Percentiles rank a stretch among this genome's conserved stretches.
Conservation (phyloP, 2,888 invertebrate species). For the Papilio demoleus region DNA sequence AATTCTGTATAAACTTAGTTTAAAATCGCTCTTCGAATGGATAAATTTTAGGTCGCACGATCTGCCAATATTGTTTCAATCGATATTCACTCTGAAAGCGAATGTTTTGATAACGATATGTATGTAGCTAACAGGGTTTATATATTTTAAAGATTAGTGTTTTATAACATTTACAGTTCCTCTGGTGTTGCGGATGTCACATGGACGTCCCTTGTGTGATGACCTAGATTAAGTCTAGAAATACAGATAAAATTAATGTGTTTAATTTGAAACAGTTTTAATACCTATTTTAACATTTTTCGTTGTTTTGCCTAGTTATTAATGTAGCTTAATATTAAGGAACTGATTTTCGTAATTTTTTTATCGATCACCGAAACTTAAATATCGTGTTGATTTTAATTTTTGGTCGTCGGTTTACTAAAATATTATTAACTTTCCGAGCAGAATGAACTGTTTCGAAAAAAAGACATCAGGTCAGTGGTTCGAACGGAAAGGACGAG, state of each 20-base stretch:
- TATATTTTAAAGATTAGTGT: neutral
- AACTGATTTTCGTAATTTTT: no score
- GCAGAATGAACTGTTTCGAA: conserved; percentile 9
- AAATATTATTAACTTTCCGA: conserved; percentile 9
- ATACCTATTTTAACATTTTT: no score
- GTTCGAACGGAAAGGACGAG: conserved; percentile 67
- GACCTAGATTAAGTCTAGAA: no score
- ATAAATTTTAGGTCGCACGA: neutral
- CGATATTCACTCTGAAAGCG: neutral
- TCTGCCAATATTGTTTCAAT: conserved; percentile 6
- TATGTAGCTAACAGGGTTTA: neutral
- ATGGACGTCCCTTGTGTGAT: no score
- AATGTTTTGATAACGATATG: neutral
- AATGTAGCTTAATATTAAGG: no score
- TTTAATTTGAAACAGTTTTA: no score
- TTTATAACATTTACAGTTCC: neutral
- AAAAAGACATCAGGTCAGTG: conserved; percentile 20
- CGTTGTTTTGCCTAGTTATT: no score
- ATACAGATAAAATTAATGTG: no score
- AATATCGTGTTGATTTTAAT: neutral
- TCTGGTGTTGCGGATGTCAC: no score
- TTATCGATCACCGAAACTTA: neutral
- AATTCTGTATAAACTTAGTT: neutral
- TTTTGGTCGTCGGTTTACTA: neutral
- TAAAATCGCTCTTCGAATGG: neutral